Base-by-base conservation (phyloP, 2,797 vertebrate species). In the Sphenodon punctatus region DNA sequence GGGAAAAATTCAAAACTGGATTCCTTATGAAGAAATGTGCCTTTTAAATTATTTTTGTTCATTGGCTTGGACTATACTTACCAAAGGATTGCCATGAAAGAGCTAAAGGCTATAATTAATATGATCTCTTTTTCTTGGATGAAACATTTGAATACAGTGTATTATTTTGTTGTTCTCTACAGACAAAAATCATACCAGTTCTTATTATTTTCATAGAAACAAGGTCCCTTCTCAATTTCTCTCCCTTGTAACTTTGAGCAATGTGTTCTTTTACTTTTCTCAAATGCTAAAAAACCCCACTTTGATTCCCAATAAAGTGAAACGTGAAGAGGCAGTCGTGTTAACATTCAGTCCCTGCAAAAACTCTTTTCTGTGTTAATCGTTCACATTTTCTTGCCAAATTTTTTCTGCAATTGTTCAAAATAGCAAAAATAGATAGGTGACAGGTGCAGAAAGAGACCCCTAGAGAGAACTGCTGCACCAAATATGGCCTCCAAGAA, bases 61-160 rank as follows among this genome's bases (percentile, higher is more conserved):
- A 82, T 90, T 86, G 67, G 74, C 84, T 93, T 92, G 80, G 89
- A 90, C 82, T 92, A 84, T 86, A 92, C 93, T 93, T 93, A 87
- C 64, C 69, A 88, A 89, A 88, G 81, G 84, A 90, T 80, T 93
- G 42, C 72, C 72, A 76, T 84, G 85, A 82, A 89, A 88, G 79
- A 86, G 84, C 87, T 89, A 64, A 92, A 71, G 88, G 87, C 89
- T 92, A 87, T 90, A 90, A 93, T 92, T 93, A 93, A 90, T 92
- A 86, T 85, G 81, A 88, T 93, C 87, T 86, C 79, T 89, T 82
- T 88, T 88, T 88, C 84, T 84, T 82, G 48, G 60, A 80, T 87
- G 67, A 92, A 93, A 41, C 64, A 86, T 88, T 92, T 90, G 86
- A 93, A 93, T 81, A 73, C 82, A 86, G 59, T 75, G 67, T 32